Base-by-base conservation (phyloP, 1,140 invertebrate species). In the Pantala flavescens region DNA sequence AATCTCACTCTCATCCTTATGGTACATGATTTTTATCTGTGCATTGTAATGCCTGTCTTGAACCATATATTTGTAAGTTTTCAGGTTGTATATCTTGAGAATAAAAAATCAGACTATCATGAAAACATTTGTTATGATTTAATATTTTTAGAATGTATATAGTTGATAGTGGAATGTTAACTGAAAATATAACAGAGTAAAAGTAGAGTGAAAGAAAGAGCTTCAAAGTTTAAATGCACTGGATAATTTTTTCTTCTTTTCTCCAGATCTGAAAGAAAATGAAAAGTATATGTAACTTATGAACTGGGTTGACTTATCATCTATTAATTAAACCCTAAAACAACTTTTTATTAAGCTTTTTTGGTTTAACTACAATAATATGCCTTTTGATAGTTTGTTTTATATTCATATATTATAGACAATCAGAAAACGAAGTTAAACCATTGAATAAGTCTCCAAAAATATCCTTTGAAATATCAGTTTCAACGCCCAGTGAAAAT, bases 1-100 rank as follows among this genome's bases (percentile, higher is more conserved):
- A 21, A 16, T 19, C 49, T 63, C 14, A 63, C 49, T 63, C 49
- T 63, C 49, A 63, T 63, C 49, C 49, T 63, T 63, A 63, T 21
- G n/a, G 49, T 63, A 63, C 49, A 63, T 63, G 49, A 63, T 63
- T 63, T 63, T 63, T 63, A 63, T 63, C 49, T 63, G 49, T 63
- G 49, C 49, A 63, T 63, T 63, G 49, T 63, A 63, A 63, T 63
- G 49, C 49, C 49, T 63, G 49, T 63, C 49, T 63, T 63, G 49
- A 21, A 63, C 16, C 49, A 63, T 63, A 63, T 63, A 63, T 63
- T 63, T 63, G 49, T 63, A 63, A 63, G 49, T 63, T 63, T 63
- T 63, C 49, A 63, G 49, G 49, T 63, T 63, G 49, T 63, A 63
- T 63, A 63, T 63, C 49, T 63, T 63, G 49, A 63, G 49, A 63